Percentiles rank a stretch among this genome's conserved stretches.
phyloP scores from a whole-genome alignment of 2,113 vertebrate genomes.

The Perca fluviatilis region DNA sequence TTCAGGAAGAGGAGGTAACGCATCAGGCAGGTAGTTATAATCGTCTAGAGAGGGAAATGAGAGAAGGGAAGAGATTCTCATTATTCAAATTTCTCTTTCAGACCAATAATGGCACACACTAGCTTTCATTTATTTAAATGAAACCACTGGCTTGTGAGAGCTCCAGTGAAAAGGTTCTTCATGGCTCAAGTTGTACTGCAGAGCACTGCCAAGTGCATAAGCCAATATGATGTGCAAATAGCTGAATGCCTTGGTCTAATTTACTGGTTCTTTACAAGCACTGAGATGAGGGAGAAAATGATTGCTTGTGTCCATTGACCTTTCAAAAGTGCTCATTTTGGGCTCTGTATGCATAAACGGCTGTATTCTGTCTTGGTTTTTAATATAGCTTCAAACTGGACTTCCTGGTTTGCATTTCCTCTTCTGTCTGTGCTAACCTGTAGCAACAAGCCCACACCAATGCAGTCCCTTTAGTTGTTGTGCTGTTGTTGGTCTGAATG shows the following conservation, averaged over 20 bases:
- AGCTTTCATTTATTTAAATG: background rate
- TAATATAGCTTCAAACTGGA: constrained; percentile 1
- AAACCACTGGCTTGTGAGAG: background rate
- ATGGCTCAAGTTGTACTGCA: constrained; percentile 7
- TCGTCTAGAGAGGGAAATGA: constrained; percentile 83
- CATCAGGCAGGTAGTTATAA: constrained; percentile 86
- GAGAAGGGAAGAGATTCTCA: background rate
- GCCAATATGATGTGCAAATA: constrained; percentile 1
- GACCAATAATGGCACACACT: background rate
- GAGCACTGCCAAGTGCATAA: background rate
- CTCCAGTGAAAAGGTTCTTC: background rate
- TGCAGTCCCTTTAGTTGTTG: background rate
- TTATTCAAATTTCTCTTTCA: background rate
- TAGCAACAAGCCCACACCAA: background rate
- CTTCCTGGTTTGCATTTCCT: background rate
- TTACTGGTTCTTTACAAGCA: constrained; percentile 17
- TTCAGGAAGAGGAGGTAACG: constrained; percentile 86
- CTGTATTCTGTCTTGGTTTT: background rate
- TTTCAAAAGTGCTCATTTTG: background rate
- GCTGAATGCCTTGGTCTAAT: background rate
- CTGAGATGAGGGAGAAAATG: background rate
- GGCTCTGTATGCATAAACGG: background rate
- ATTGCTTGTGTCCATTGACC: background rate
- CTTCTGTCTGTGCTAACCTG: background rate
- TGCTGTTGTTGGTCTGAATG: background rate